Evolutionary conservation across 2,797 vertebrate species (phyloP).

Genomic region (Lophius americanus): DNA sequence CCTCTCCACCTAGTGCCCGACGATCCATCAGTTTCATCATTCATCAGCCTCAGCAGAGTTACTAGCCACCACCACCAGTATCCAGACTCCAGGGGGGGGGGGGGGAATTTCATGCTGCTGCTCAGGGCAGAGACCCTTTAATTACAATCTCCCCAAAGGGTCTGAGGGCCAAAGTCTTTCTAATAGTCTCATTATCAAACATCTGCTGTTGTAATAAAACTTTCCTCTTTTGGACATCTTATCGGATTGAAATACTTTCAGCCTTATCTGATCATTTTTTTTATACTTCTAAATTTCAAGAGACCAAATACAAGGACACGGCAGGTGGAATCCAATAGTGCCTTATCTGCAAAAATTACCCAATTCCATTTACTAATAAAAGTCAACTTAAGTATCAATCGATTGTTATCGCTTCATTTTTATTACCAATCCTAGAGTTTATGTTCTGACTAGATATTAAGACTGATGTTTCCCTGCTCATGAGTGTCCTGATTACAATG

Average conservation of each 20-base stretch:
- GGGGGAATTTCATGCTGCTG: too few relatives aligned
- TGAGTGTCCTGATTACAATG: slow-evolving; percentile 32
- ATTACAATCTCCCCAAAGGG: too few relatives aligned
- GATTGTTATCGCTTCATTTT: slow-evolving; percentile 8
- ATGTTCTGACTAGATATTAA: slow-evolving; percentile 50
- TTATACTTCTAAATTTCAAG: slow-evolving; percentile 14
- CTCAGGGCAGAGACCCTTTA: too few relatives aligned
- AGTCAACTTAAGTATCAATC: slow-evolving; percentile 26
- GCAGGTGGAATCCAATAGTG: neutral
- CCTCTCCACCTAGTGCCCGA: too few relatives aligned
- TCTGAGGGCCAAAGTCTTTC: too few relatives aligned
- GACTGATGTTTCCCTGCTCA: slow-evolving; percentile 21
- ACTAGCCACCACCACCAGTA: too few relatives aligned
- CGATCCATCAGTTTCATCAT: too few relatives aligned
- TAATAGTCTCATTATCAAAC: too few relatives aligned
- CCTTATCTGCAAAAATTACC: neutral
- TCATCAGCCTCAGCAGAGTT: too few relatives aligned
- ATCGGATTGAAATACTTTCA: neutral
- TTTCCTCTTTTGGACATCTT: too few relatives aligned
- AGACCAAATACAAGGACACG: neutral
- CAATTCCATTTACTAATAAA: slow-evolving; percentile 22
- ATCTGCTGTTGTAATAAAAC: too few relatives aligned
- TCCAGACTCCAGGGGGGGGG: too few relatives aligned
- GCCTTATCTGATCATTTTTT: neutral
- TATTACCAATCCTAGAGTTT: slow-evolving; percentile 16